Base-by-base conservation (phyloP, 2,888 invertebrate genomes). In the Alloscopus bannaensis region DNA sequence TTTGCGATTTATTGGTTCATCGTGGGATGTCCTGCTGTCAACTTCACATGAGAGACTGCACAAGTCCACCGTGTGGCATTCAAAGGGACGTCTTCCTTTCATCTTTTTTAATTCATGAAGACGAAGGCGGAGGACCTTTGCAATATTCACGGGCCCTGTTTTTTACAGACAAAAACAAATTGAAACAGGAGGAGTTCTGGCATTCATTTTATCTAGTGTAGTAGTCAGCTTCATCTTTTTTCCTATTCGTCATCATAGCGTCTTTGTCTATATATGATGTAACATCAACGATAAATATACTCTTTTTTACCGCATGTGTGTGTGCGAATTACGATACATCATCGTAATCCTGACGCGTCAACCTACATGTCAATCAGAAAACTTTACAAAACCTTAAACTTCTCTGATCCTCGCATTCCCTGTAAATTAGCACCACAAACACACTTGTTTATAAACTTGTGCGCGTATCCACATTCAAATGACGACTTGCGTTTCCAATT, bases 1-100 rank as follows among this genome's bases (percentile, higher is more conserved):
- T 70, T 70, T 47, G 47, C 47, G 22, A 70, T 70, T 70, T 70
- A 70, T 59, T 45, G 28, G 70, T 47, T 70, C 60, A 22, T 47
- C 40, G 71, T 71, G 71, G 71, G 71, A 71, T 50, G 60, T 62
- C 62, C 62, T 26, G 40, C 31, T 70, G 68, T 68, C 68, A 68
- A 31, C 28, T 26, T 11, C 4, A 18, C 28, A 24, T 50, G 24
- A 31, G 28, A 40, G 29, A 3, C 6, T 42, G 13, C 24, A 40
- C 8, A 31, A 3, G 50, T 20, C 29, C n/a, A 11, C 42, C 11
- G 66, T 50, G 52, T 31, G 66, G n/a, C 57, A 62, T 60, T 50
- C 64, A 72, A 60, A 60, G 71, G 50, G 40, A 55, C 62, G 62
- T 24, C 55, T 59, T 18, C 24, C 62, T 64, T 60, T 72, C 28